phyloP scores from a whole-genome alignment of 2,113 vertebrate species.

The Hemicordylus capensis region DNA sequence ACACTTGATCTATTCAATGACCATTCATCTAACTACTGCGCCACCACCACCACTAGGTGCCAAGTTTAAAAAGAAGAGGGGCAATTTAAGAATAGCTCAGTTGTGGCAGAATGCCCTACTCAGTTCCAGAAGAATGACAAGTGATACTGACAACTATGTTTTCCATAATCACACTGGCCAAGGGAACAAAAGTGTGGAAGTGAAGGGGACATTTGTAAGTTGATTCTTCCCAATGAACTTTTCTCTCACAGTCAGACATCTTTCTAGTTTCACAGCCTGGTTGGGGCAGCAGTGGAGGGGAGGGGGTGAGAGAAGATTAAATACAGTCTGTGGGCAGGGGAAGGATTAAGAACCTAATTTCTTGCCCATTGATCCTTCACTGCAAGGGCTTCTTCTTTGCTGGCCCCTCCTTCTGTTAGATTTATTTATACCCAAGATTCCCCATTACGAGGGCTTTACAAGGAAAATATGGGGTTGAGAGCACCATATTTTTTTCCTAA shows the following conservation, averaged over 20 bases:
- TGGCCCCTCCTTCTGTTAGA: not conserved
- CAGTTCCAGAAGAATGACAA: not conserved
- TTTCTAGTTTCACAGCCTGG: too few species aligned
- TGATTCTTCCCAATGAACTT: too few species aligned
- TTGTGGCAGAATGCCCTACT: not conserved
- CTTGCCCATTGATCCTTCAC: not conserved
- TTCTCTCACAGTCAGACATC: too few species aligned
- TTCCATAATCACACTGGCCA: too few species aligned
- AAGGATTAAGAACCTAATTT: not conserved
- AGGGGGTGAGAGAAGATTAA: not conserved
- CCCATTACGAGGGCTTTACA: too few species aligned
- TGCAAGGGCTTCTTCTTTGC: not conserved
- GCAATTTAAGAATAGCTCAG: not conserved
- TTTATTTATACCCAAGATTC: too few species aligned
- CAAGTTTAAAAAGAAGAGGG: not conserved
- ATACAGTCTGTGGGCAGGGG: not conserved
- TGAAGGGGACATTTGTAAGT: too few species aligned
- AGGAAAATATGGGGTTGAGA: not conserved
- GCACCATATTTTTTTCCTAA: too few species aligned
- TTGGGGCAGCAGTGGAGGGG: too few species aligned
- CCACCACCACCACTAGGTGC: not conserved
- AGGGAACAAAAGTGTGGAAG: too few species aligned
- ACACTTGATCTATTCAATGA: not conserved
- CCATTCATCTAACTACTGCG: constrained; percentile 21
- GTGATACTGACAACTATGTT: too few species aligned